Base-by-base conservation (phyloP, 64 coral and sea anemone species). In the Porites australiensis region DNA sequence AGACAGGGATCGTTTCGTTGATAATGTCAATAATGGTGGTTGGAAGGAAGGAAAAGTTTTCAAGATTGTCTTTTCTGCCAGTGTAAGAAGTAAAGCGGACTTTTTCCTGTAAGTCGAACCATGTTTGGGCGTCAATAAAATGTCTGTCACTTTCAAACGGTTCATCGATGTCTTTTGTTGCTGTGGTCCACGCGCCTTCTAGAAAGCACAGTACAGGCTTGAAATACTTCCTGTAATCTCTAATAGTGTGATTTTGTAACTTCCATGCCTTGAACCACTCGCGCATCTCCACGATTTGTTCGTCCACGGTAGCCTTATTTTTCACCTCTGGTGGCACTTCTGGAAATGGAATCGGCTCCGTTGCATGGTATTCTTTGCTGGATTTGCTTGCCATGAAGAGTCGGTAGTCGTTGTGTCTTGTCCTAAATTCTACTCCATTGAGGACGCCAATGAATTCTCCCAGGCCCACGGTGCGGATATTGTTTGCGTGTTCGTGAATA, bases 91-190 rank as follows among this genome's bases (percentile, higher is more conserved):
- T 95, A 58, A 95, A 95, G 50, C 93, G 93, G 64, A 95, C 74
- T 87, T 95, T 95, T 81, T 95, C 93, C 79, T 95, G 93, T 50
- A 95, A 53, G 54, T 95, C 93, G 48, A 95, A 95, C 93, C 93
- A 95, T 49, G 64, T 75, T 62, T 19, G 62, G 43, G 93, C 93
- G 57, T 95, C 88, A 44, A 95, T 89, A 71, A 95, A 95, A 79
- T 95, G 93, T 3, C 93, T 64, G 88, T 95, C 93, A 51, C 93
- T 95, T 45, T 90, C 93, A 78, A 95, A 95, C 2, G 93, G 88
- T 72, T 95, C 93, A 10, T 95, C 93, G 49, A 95, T 90, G n/a
- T 82, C 81, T 70, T 77, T 49, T 9, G 87, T 61, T 54, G 68
- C 79, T 58, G 72, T 86, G 54, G 88, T 90, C 93, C 93, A 95